Percentiles rank a stretch among this genome's conserved stretches.
Conservation (phyloP, 2,888 invertebrate species). For the Branchipolynoe longqiensis region DNA sequence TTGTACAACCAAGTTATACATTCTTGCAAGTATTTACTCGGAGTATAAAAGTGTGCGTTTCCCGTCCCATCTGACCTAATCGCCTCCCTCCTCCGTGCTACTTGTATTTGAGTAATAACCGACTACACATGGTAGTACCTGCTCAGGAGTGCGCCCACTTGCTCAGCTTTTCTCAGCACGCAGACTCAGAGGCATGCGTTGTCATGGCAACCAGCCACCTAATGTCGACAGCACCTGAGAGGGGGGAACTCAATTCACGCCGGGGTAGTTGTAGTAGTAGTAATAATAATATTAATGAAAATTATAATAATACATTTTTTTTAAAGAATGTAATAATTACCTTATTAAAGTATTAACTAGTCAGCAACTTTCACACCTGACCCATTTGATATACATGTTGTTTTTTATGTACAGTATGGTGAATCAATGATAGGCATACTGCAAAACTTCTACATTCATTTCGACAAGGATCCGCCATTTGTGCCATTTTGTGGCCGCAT, state of each 20-base stretch:
- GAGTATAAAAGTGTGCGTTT: slow-evolving; percentile 46
- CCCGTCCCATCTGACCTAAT: too few species aligned
- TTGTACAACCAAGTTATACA: too few species aligned
- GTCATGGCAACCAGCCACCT: slow-evolving; percentile 9
- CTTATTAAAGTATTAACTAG: background rate
- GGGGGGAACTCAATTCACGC: too few species aligned
- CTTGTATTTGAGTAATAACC: background rate
- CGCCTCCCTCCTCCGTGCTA: background rate
- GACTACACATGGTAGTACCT: too few species aligned
- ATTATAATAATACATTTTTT: slow-evolving; percentile 5
- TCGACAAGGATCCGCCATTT: background rate
- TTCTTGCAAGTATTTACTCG: background rate
- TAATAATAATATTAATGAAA: slow-evolving; percentile 4
- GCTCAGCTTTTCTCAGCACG: too few species aligned
- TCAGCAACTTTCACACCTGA: slow-evolving; percentile 26
- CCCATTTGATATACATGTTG: slow-evolving; percentile 9
- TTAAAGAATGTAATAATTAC: too few species aligned
- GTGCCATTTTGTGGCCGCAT: background rate
- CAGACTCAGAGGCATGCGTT: too few species aligned
- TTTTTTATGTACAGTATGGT: background rate
- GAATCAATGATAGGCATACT: background rate
- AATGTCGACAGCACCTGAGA: background rate
- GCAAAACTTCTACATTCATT: slow-evolving; percentile 31
- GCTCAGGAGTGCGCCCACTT: too few species aligned
- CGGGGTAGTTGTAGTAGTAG: background rate